Conservation (phyloP, 2,888 invertebrate species). For the Diaphora mendica region DNA sequence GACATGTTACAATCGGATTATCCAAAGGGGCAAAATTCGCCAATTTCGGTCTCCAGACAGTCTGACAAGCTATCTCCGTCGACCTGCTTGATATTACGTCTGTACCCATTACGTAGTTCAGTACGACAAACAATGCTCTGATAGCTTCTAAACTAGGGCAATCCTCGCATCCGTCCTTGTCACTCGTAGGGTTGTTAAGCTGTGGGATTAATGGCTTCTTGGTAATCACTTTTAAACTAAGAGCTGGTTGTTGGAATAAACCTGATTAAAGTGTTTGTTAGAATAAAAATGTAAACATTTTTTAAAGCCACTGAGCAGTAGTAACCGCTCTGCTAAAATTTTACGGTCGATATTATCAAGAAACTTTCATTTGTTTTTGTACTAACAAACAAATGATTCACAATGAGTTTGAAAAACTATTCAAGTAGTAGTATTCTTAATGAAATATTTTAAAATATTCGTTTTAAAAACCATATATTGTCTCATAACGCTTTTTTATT, state of each 20-base stretch:
- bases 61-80: constrained; percentile 59
- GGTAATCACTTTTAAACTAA: constrained; percentile 35
- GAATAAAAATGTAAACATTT: background rate
- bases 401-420: background rate
- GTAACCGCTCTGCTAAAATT: no score
- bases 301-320: background rate
- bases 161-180: constrained; percentile 77
- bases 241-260: constrained; percentile 15
- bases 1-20: constrained; percentile 42
- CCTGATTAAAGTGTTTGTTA: constrained; percentile 10
- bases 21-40: constrained; percentile 44
- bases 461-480: background rate
- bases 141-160: constrained; percentile 78
- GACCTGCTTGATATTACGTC: constrained; percentile 62
- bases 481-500: no score
- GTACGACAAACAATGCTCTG: constrained; percentile 79
- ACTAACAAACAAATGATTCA: background rate
- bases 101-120: constrained; percentile 62
- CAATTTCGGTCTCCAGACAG: constrained; percentile 62
- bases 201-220: constrained; percentile 37
- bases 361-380: background rate
- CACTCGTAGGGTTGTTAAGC: constrained; percentile 62
- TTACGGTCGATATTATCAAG: background rate
- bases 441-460: background rate
- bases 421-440: background rate